Conservation (phyloP, 2,888 invertebrate species). For the Galeruca laticollis region DNA sequence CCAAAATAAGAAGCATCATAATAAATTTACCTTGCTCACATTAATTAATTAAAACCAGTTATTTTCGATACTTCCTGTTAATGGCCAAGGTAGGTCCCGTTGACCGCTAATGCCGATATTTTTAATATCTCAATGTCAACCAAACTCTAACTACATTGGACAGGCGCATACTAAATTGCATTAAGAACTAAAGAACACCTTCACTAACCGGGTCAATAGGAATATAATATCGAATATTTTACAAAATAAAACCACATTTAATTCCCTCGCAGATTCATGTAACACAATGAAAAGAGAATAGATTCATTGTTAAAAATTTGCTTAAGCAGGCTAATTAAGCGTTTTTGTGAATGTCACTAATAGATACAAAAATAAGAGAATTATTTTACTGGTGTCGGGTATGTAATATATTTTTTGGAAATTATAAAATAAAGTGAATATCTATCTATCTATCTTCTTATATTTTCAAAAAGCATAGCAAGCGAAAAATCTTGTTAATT, state of each 20-base stretch:
- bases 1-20: conserved; percentile 4
- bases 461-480: too few species aligned
- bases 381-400: too few species aligned
- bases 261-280: not conserved
- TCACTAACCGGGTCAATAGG: conserved; percentile 39
- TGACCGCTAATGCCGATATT: conserved; percentile 32
- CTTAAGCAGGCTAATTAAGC: too few species aligned
- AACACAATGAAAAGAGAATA: too few species aligned
- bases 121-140: not conserved
- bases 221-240: conserved; percentile 13
- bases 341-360: too few species aligned
- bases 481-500: too few species aligned
- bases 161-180: conserved; percentile 10
- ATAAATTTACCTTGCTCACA: conserved; percentile 66
- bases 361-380: not conserved
- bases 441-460: too few species aligned
- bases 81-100: conserved; percentile 45
- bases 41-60: conserved; percentile 9
- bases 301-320: too few species aligned
- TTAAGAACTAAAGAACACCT: conserved; percentile 32
- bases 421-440: too few species aligned
- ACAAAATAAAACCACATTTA: conserved; percentile 2
- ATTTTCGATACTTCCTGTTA: conserved; percentile 19
- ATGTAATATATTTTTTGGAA: too few species aligned
- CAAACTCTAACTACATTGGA: conserved; percentile 20